Conservation (phyloP, 2,888 invertebrate genomes). For the Auanema freiburgensis region DNA sequence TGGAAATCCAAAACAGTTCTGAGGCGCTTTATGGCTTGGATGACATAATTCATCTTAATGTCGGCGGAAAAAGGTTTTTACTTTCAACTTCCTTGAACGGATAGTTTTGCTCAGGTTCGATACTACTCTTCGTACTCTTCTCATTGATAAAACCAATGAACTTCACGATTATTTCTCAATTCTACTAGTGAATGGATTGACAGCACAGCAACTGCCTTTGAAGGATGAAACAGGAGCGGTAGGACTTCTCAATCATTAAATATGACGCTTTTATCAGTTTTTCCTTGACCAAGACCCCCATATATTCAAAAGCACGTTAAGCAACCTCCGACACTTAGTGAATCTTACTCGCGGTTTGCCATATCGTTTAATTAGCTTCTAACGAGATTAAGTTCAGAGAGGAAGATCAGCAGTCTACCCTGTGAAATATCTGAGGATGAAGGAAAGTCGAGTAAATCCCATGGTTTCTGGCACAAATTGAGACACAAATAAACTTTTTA, state of each 20-base stretch:
- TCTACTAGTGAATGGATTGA: slow-evolving; percentile 3
- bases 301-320: slow-evolving; percentile 10
- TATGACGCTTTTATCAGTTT: slow-evolving; percentile 4
- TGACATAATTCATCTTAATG: slow-evolving; percentile 14
- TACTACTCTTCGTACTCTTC: slow-evolving; percentile 16
- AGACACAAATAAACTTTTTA: no score
- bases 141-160: slow-evolving; percentile 14
- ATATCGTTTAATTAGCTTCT: no score
- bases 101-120: no score
- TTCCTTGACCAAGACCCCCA: slow-evolving; percentile 18
- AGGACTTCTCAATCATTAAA: neutral
- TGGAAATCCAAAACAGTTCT: no score
- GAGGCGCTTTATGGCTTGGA: neutral
- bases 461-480: no score
- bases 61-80: slow-evolving; percentile 16
- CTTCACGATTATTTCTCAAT: slow-evolving; percentile 6
- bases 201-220: neutral
- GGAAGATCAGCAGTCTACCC: no score
- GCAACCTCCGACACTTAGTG: slow-evolving; percentile 12
- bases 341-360: no score
- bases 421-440: no score
- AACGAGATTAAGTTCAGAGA: no score
- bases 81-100: neutral
- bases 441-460: no score
- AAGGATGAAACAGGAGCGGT: slow-evolving; percentile 13